Conservation (phyloP, 2,113 vertebrate genomes). For the Chaetura pelagica region DNA sequence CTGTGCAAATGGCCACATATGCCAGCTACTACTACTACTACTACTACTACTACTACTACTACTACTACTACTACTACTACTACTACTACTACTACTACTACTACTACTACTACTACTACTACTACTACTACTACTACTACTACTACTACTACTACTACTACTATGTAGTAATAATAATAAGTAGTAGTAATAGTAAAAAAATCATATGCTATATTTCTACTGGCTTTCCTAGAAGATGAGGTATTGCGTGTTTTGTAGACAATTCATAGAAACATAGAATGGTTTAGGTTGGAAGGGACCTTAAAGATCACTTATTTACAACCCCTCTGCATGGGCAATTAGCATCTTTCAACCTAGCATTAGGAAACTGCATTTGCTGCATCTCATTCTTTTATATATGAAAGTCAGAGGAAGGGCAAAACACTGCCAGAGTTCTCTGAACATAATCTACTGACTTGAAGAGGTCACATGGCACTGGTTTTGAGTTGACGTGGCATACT, state of each 20-base stretch:
- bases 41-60: no score
- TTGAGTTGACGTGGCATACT: neutral
- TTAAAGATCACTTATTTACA: no score
- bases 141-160: no score
- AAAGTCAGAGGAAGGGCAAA: neutral
- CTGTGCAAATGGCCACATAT: neutral
- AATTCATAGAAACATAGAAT: neutral
- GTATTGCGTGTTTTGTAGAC: neutral
- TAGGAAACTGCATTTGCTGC: neutral
- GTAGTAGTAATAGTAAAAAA: no score
- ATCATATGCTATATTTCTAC: neutral
- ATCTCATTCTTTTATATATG: neutral
- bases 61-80: neutral
- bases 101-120: neutral
- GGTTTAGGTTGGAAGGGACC: no score
- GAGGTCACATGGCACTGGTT: neutral
- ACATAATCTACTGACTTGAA: neutral
- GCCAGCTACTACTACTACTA: neutral
- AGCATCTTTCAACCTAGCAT: neutral
- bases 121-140: no score
- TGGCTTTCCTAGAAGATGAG: neutral
- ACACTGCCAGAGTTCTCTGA: neutral
- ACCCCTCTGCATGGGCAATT: no score
- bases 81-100: no score
- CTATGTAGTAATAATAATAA: no score